phyloP scores from a whole-genome alignment of 2,888 invertebrate genomes.

The Drosophila koepferae region DNA sequence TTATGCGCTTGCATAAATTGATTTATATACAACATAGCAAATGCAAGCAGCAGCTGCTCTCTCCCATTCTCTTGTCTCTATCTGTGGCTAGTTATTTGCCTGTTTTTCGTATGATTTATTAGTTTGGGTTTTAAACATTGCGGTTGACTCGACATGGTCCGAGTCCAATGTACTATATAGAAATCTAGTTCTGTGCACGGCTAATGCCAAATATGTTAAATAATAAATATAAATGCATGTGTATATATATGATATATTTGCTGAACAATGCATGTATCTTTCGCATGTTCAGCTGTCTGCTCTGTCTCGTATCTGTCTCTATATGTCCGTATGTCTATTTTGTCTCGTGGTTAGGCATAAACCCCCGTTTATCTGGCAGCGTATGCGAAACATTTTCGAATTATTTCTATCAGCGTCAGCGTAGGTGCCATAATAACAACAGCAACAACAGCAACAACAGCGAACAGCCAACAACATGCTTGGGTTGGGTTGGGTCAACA shows the following conservation, averaged over 20 bases:
- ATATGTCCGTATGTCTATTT: slow-evolving; percentile 10
- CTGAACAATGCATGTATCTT: slow-evolving; percentile 53
- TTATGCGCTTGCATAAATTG: slow-evolving; percentile 73
- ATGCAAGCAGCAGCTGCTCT: slow-evolving; percentile 39
- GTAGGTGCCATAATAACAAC: slow-evolving; percentile 58
- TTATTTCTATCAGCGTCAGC: slow-evolving; percentile 48
- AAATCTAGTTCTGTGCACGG: slow-evolving; percentile 19
- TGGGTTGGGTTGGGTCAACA: slow-evolving; percentile 71
- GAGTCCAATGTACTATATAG: neutral
- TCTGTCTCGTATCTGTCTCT: slow-evolving; percentile 12
- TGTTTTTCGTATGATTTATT: slow-evolving; percentile 73
- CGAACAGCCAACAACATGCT: slow-evolving; percentile 29
- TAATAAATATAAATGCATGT: slow-evolving; percentile 71
- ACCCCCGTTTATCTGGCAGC: slow-evolving; percentile 64
- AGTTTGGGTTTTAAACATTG: slow-evolving; percentile 72
- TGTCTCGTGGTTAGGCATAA: slow-evolving; percentile 68
- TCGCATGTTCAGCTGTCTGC: slow-evolving; percentile 46
- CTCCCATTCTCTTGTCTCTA: neutral
- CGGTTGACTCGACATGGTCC: slow-evolving; percentile 51
- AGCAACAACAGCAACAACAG: slow-evolving; percentile 31
- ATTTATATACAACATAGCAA: slow-evolving; percentile 56
- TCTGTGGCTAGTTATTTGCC: slow-evolving; percentile 53
- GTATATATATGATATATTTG: slow-evolving; percentile 64
- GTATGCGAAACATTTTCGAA: slow-evolving; percentile 40
- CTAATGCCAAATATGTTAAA: slow-evolving; percentile 72